phyloP scores from a whole-genome alignment of 2,888 invertebrate species.

The Onchidella celtica region DNA sequence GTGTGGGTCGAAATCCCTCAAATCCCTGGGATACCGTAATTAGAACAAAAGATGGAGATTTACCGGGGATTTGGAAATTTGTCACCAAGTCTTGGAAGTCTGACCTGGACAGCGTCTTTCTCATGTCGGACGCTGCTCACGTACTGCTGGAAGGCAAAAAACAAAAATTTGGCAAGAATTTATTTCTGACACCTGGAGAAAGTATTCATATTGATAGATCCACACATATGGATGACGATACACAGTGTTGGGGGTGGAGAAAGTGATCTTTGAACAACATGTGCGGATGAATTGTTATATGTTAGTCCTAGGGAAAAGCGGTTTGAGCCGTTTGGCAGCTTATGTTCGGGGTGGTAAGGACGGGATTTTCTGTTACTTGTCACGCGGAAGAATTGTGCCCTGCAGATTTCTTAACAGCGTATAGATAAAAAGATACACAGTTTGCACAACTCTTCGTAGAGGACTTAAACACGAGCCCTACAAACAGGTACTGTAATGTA shows the following conservation, averaged over 20 bases:
- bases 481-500: too few relatives aligned
- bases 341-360: not conserved
- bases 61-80: conserved; percentile 33
- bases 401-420: too few relatives aligned
- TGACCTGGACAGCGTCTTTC: not conserved
- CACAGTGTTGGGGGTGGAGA: too few relatives aligned
- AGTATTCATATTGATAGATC: not conserved
- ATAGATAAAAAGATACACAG: too few relatives aligned
- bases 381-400: not conserved
- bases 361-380: not conserved
- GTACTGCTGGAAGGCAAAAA: not conserved
- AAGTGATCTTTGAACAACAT: conserved; percentile 31
- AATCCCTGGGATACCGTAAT: conserved; percentile 4
- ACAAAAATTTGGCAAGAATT: not conserved
- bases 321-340: conserved; percentile 2
- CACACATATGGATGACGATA: not conserved
- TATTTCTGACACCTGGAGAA: not conserved
- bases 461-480: too few relatives aligned
- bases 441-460: too few relatives aligned
- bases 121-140: conserved; percentile 18
- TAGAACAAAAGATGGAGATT: not conserved
- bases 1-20: conserved; percentile 32
- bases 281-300: conserved; percentile 41
- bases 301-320: conserved; percentile 31
- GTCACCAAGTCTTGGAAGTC: not conserved